Base-by-base conservation (phyloP, 2,113 vertebrate genomes). In the Vidua macroura region DNA sequence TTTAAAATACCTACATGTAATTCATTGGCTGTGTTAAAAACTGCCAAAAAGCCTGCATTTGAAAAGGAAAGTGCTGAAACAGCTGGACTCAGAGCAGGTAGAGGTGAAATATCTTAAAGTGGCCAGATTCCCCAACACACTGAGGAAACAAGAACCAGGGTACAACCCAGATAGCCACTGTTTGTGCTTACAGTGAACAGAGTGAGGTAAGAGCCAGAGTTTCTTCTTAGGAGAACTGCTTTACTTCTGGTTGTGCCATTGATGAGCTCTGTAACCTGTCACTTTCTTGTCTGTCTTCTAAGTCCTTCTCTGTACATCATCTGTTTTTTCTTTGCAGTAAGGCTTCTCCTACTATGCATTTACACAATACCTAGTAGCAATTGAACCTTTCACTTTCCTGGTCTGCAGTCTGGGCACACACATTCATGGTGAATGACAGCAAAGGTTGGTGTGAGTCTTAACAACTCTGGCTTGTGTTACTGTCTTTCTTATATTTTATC, bases 321-420 rank as follows among this genome's bases (percentile, higher is more conserved):
- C 78, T 94, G 21, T 85, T 68, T 85, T 92, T 74, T 25, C 64
- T 88, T 84, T 78, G 69, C 89, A 95, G 91, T 73, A 84, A 84
- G 53, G 33, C 60, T 75, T 84, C 44, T 95, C 69, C 83, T 93
- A 5, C 80, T 92, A 9, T 90, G 49, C 60, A 13, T 77, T 92
- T 92, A 10, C 52, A 63, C 55, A 64, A 3, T 86, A 44, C 56
- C 62, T 91, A 56, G 46, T 93, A 91, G 56, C 86, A 81, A 62
- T 56, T 91, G 69, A 76, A 53, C 69, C 83, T 93, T 86, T 64
- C 48, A 3, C 81, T 89, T 89, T 68, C 0, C 0, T 75, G 91
- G n/a, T 60, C 81, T 95, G 44, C 60, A 75, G 69, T 75, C 23
- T 83, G 80, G 60, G 80, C 62, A 43, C 4, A 2, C 23, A 7